Base-by-base conservation (phyloP, 2,888 invertebrate genomes). In the Proisotoma minuta region DNA sequence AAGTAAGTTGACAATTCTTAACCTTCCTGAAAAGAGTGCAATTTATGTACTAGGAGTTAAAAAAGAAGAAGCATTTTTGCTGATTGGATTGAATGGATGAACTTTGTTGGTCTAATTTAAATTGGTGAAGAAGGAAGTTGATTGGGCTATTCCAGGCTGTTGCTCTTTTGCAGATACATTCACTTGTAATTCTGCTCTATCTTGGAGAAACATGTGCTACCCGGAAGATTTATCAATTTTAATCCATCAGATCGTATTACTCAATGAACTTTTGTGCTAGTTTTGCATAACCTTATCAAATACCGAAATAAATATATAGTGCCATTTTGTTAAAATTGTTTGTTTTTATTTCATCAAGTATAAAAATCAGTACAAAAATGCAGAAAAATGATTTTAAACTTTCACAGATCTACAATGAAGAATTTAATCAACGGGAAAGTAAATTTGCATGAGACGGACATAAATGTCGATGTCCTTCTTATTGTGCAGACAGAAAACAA, bases 101-200 rank as follows among this genome's bases (percentile, higher is more conserved):
- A 43, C 43, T 43, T 20, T 5, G 43, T 8, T 34, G 34, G 15
- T 10, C 15, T 8, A 15, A 34, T 34, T n/a, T n/a, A n/a, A 24
- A 49, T 18, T 15, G 49, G 47, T 5, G 47, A 59, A 56, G 60
- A 59, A 63, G 63, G 66, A 66, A 66, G 66, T 66, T 66, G 63
- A 66, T 63, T 63, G 63, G 66, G 66, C 63, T 59, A 66, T 49
- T 22, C 59, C 57, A 66, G 66, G 63, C 63, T 66, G 63, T 61
- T 66, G 63, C 63, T 63, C 66, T 60, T 63, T 47, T 34, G 22
- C 22, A 23, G 43, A 43, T 15, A 43, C 61, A 61, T 61, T 59
- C 54, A 61, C n/a, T 29, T 51, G 51, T 53, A 12, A 56, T 59
- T 18, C 34, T 50, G 47, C 26, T 47, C 26, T 40, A 28, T 2